Base-by-base conservation (phyloP, 2,797 vertebrate species). In the Mallotus villosus region DNA sequence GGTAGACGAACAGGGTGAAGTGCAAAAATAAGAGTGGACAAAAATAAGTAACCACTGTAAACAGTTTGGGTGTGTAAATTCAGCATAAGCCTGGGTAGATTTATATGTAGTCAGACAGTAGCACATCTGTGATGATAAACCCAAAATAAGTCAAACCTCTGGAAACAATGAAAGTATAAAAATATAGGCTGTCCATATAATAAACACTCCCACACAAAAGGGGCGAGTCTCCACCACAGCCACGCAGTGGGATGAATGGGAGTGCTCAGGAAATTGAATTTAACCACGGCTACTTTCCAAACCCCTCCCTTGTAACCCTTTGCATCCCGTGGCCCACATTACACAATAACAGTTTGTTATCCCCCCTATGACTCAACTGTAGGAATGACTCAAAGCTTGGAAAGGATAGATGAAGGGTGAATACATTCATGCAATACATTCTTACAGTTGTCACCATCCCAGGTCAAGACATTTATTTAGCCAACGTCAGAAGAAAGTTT, bases 211-310 rank as follows among this genome's bases (percentile, higher is more conserved):
- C 67, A 84, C 82, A 89, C 82, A 85, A 80, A 73, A 86, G 61
- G 76, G 74, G 57, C 21, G 65, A 70, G 71, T 74, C 79, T 75
- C 74, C 21, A 75, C 81, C 86, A 82, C 82, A 90, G 76, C 41
- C 82, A 84, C 49, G 73, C 75, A 68, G 80, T 85, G 79, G 81
- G 83, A 88, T 82, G 87, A 88, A 81, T 80, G 55, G 70, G 78
- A 82, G 75, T 73, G 49, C 51, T 72, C 72, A 84, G 83, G 78
- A 88, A 84, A 84, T 82, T 55, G 80, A 84, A 79, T 78, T 72
- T 61, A 71, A 87, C 83, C 83, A 78, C 72, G 1, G 70, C 67
- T 62, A 61, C 60, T 41, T 77, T 85, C 73, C 72, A 70, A 73
- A 84, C 69, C 78, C 67, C 80, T 84, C 76, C 76, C 82, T 74